These are phyloP conservation scores for Tylochromis polylepis DNA, from an alignment of 2,113 vertebrate species.

Conservation along the genomic window DNA sequence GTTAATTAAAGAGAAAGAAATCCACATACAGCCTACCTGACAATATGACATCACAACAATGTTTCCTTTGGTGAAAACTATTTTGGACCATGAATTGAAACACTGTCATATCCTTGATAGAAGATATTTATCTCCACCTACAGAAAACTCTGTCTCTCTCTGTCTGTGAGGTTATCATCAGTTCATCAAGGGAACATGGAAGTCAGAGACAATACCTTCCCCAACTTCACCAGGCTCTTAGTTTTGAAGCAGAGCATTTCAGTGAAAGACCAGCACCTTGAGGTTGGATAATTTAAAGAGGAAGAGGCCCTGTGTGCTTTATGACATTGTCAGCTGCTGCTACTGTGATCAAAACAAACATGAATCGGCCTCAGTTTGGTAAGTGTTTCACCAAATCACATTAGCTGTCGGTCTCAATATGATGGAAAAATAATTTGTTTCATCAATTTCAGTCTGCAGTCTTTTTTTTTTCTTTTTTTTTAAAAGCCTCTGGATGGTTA, in stretches of 20 bases:
- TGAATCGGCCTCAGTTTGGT: conserved; percentile 30
- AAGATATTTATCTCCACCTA: conserved; percentile 49
- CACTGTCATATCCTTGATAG: conserved; percentile 64
- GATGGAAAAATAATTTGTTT: conserved; percentile 46
- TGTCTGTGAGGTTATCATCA: conserved; percentile 67
- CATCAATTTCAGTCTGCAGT: not conserved
- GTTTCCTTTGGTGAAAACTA: conserved; percentile 40
- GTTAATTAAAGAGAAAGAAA: not conserved
- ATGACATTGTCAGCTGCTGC: conserved; percentile 71
- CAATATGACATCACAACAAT: not conserved
- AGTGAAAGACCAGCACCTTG: conserved; percentile 56
- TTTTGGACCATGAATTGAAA: conserved; percentile 66
- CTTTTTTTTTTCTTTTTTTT: too few species aligned
- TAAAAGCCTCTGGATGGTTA: not conserved
- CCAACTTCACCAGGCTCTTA: conserved; percentile 37
- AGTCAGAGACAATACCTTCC: conserved; percentile 73
- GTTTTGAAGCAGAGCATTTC: conserved; percentile 39
- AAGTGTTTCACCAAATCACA: conserved; percentile 13
- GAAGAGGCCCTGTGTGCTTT: conserved; percentile 49
- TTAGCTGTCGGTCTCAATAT: not conserved
- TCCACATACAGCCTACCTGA: not conserved
- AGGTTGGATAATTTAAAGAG: conserved; percentile 44
- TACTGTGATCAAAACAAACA: conserved; percentile 63
- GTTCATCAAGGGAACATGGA: conserved; percentile 76
- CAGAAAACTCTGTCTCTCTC: conserved; percentile 49